Evolutionary conservation across 2,888 invertebrate species (phyloP), one percentile per base, ranked within the genome.

Genomic region (Phaonia tiefii): DNA sequence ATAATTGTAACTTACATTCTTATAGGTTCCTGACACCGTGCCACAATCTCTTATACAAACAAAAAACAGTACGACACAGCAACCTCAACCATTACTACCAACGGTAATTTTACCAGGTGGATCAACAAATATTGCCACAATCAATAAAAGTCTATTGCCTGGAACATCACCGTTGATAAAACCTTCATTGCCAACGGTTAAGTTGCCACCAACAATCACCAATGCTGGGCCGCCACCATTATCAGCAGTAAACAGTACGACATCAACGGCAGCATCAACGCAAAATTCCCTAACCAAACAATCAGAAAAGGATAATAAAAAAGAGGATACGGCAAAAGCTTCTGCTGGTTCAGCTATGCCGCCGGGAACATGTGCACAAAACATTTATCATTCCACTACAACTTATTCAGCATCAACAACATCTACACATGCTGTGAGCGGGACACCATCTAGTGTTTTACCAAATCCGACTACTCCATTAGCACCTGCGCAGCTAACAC

Each of bases 31-130:
- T 56, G 37, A 75, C 72, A 70, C 49, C 72, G 71, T 8, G 4
- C 31, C 84, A 74, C 26, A 65, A 81, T 67, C 83, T 80, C 10
- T 72, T 11, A 74, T 67, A 51, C 74, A 66, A 65, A 42, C 72
- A 8, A 74, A 79, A 49, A 31, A 3, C 4, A 31, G n/a, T n/a
- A n/a, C n/a, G n/a, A n/a, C n/a, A n/a, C n/a, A n/a, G n/a, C n/a
- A n/a, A n/a, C n/a, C n/a, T n/a, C n/a, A 46, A 26, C 37, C 71
- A 81, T 44, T 71, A 22, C 71, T 11, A 46, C 67, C 65, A 87
- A 44, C 80, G 58, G 17, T 65, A 51, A 25, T 85, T 86, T 31
- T 31, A 31, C 31, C 85, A 44, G 83, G 85, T 49, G 81, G 87
- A 37, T 65, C 87, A 25, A 65, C 85, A 63, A 74, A 85, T 15